Percentiles rank a stretch among this genome's conserved stretches.
Evolutionary conservation across 2,113 vertebrate species (phyloP).

Genomic region (Menidia beryllina): DNA sequence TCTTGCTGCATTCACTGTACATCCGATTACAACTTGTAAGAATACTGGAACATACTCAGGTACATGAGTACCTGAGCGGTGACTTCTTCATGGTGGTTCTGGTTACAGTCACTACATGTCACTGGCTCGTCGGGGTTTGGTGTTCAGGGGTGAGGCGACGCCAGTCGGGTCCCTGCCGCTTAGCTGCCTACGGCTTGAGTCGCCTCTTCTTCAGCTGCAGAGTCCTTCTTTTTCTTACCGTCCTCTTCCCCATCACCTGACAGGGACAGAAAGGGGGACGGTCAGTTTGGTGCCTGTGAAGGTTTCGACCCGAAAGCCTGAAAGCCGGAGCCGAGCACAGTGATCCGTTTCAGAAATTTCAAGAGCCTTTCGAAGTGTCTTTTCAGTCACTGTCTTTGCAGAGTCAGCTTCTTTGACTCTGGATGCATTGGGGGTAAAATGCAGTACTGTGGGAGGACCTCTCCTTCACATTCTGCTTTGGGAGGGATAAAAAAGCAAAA

Average conservation of each 20-base stretch:
- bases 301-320: too few relatives aligned
- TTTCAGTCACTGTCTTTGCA: not conserved
- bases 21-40: slow-evolving; percentile 26
- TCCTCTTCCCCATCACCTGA: slow-evolving; percentile 61
- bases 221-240: slow-evolving; percentile 39
- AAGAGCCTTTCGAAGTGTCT: too few relatives aligned
- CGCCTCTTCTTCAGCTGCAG: slow-evolving; percentile 60
- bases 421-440: not conserved
- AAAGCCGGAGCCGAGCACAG: too few relatives aligned
- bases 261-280: slow-evolving; percentile 6
- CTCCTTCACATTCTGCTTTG: not conserved
- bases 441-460: too few relatives aligned
- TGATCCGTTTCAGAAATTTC: too few relatives aligned
- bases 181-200: slow-evolving; percentile 49
- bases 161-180: slow-evolving; percentile 18
- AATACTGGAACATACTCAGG: slow-evolving; percentile 21
- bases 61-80: slow-evolving; percentile 20
- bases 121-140: too few relatives aligned
- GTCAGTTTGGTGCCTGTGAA: slow-evolving; percentile 8
- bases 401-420: not conserved
- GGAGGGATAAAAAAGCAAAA: too few relatives aligned
- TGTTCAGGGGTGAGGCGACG: not conserved
- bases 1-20: not conserved
- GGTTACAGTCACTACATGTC: slow-evolving; percentile 20
- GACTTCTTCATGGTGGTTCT: slow-evolving; percentile 10